A percentile compares a stretch with the other conserved stretches of the same genome.
Conservation (phyloP, 2,888 invertebrate species). For the Drosophila fungiperda region DNA sequence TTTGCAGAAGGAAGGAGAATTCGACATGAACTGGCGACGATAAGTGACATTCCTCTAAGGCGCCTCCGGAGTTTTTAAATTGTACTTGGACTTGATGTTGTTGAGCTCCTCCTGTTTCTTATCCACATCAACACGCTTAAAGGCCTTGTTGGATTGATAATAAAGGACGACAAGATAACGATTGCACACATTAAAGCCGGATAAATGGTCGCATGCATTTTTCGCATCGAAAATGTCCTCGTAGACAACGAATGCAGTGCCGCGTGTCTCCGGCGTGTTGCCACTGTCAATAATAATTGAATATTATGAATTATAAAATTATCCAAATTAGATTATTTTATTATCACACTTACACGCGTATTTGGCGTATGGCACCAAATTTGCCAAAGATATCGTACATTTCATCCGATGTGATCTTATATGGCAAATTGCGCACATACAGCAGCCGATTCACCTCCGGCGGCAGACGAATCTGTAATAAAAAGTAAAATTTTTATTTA, state of each 20-base stretch:
- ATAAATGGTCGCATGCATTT: slow-evolving; percentile 99
- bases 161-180: slow-evolving; percentile 99
- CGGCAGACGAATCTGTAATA: slow-evolving; percentile 94
- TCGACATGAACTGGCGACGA: slow-evolving; percentile 13
- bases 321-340: slow-evolving; percentile 6
- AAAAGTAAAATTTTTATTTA: slow-evolving; percentile 18
- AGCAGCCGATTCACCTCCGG: slow-evolving; percentile 99
- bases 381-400: slow-evolving; percentile 99
- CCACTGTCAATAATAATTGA: slow-evolving; percentile 88
- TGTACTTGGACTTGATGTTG: slow-evolving; percentile 97
- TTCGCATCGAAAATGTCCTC: slow-evolving; percentile 99
- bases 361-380: slow-evolving; percentile 99
- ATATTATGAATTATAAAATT: slow-evolving; percentile 20
- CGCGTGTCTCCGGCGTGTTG: slow-evolving; percentile 98
- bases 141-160: slow-evolving; percentile 98
- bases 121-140: slow-evolving; percentile 97
- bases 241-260: slow-evolving; percentile 99
- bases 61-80: slow-evolving; percentile 87
- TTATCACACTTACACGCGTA: slow-evolving; percentile 93
- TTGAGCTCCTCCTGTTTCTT: slow-evolving; percentile 98
- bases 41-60: slow-evolving; percentile 41
- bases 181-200: slow-evolving; percentile 99
- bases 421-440: slow-evolving; percentile 98
- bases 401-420: slow-evolving; percentile 99
- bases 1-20: slow-evolving; percentile 25